These are phyloP conservation scores for Platycheirus albimanus DNA, from an alignment of 2,888 invertebrate genomes.

Conservation along the genomic window DNA sequence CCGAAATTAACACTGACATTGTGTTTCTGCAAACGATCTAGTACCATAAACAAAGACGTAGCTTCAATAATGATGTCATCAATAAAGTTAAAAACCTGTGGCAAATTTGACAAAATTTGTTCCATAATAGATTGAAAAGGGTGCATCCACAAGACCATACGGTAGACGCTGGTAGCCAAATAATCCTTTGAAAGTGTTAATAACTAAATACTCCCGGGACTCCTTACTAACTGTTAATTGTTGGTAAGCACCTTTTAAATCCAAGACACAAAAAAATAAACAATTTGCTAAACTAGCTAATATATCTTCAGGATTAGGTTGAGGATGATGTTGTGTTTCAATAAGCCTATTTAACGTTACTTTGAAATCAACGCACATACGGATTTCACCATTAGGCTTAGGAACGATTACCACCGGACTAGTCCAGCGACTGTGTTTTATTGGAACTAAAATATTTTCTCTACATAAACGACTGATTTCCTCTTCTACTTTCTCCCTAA, in stretches of 20 bases:
- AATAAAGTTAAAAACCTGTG: too few relatives aligned
- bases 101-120: too few relatives aligned
- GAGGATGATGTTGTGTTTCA: conserved; percentile 73
- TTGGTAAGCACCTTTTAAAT: conserved; percentile 77
- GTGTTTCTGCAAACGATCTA: conserved; percentile 50
- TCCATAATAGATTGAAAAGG: conserved; percentile 62
- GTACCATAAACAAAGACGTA: conserved; percentile 35
- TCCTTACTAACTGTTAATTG: conserved; percentile 76
- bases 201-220: conserved; percentile 76
- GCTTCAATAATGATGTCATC: conserved; percentile 50
- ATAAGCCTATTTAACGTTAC: conserved; percentile 74
- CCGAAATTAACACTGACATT: conserved; percentile 58
- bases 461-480: conserved; percentile 71
- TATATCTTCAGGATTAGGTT: conserved; percentile 56
- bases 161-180: conserved; percentile 75
- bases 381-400: conserved; percentile 75
- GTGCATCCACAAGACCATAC: conserved; percentile 77
- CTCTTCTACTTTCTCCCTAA: conserved; percentile 45
- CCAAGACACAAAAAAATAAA: conserved; percentile 73
- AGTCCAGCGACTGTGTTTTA: conserved; percentile 75
- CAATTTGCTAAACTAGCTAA: conserved; percentile 71
- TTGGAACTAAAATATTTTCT: too few relatives aligned
- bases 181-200: conserved; percentile 78
- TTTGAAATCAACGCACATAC: conserved; percentile 72
- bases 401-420: conserved; percentile 77